phyloP scores from a whole-genome alignment of 2,797 vertebrate species.

The Phylloscopus collybita region DNA sequence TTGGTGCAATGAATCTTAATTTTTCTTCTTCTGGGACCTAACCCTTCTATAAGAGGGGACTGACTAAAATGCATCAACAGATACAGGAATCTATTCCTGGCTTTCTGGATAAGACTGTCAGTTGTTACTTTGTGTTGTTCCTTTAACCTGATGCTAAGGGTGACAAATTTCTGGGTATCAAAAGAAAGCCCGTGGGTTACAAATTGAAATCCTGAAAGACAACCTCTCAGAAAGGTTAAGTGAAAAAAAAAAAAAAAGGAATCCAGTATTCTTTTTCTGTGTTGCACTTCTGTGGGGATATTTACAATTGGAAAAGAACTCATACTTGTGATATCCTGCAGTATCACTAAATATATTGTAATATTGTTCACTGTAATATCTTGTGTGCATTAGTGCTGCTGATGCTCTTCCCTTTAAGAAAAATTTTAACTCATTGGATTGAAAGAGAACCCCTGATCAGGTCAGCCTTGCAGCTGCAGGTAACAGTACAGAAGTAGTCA shows the following conservation, averaged over 20 bases:
- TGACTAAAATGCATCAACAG: background rate
- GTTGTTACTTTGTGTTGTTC: background rate
- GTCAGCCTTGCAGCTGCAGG: background rate
- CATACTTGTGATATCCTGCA: background rate
- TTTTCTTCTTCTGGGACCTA: background rate
- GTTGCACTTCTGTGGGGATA: background rate
- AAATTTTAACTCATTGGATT: background rate
- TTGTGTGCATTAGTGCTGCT: background rate
- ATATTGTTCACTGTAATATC: background rate
- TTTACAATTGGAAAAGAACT: background rate
- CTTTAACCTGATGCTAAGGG: background rate
- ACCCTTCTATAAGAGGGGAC: background rate
- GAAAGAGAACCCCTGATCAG: background rate
- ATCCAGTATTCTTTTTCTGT: background rate
- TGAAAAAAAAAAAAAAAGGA: background rate
- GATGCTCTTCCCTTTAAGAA: background rate
- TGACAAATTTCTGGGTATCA: background rate
- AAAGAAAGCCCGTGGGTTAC: background rate
- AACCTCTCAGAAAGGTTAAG: background rate
- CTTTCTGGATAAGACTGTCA: background rate
- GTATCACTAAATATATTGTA: background rate
- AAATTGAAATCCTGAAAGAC: background rate
- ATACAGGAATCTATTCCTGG: background rate
- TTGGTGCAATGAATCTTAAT: background rate
- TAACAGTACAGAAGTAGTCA: background rate